Base-by-base conservation (phyloP, 64 coral and sea anemone genomes). In the Montipora efflorescens region DNA sequence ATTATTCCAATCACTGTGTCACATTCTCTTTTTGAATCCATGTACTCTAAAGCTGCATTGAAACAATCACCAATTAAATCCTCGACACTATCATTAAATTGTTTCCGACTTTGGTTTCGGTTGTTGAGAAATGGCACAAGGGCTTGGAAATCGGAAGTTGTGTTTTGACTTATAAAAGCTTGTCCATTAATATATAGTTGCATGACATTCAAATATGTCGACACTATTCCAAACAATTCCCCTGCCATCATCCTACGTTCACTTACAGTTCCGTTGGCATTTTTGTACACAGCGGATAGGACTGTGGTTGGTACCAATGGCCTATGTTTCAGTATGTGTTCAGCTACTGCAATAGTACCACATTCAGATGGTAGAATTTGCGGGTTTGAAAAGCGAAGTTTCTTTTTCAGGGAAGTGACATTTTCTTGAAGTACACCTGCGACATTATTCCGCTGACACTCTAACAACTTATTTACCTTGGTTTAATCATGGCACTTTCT, bases 1-100 rank as follows among this genome's bases (percentile, higher is more conserved):
- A 90, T 48, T 52, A 90, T 67, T 58, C 74, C 89, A 70, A 82
- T 91, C 18, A 79, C 89, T 48, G 78, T 91, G 66, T 91, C 89
- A n/a, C 64, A 64, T 67, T 92, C 79, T 59, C 90, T 82, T 92
- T 92, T 92, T 21, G 79, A 57, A 79, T 92, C 90, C 90, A 92
- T 83, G 66, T 92, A 92, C 71, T 75, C 22, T 6, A 84, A 7
- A 75, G 79, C 79, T 18, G 83, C 90, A 45, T 68, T 23, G 23
- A 92, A 92, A 76, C 58, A 50, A 75, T 83, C 90, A 47, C 67
- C 79, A 73, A 92, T 58, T 22, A 15, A 68, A 49, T 83, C 57
- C 36, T 82, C 43, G n/a, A 92, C 78, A 13, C 68, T 71, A 48
- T 71, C 61, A 21, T 92, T 92, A 6, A 92, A 44, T 0, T 51